Evolutionary conservation across 2,888 invertebrate genomes (phyloP).

Genomic region (Lagria hirta): DNA sequence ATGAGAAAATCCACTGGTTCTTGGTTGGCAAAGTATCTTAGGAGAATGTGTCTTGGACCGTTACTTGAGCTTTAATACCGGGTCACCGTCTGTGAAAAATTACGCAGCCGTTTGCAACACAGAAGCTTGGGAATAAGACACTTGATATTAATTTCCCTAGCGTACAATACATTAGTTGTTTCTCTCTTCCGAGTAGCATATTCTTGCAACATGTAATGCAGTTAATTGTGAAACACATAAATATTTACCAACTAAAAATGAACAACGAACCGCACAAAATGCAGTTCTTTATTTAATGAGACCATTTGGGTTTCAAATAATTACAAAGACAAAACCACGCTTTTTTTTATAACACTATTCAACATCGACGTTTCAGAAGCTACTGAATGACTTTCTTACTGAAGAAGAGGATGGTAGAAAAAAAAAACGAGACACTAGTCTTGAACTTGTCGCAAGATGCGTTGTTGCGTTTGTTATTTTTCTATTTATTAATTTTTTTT

Average conservation of each 20-base stretch:
- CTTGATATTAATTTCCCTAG: slow-evolving; percentile 57
- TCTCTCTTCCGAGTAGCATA: slow-evolving; percentile 50
- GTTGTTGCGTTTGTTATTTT: no score
- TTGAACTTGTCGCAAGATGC: no score
- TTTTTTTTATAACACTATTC: no score
- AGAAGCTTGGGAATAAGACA: slow-evolving; percentile 55
- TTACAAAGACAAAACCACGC: no score
- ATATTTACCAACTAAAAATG: slow-evolving; percentile 42
- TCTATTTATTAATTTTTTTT: no score
- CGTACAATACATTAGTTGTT: slow-evolving; percentile 56
- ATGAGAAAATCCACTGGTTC: slow-evolving; percentile 31
- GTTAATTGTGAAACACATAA: slow-evolving; percentile 52
- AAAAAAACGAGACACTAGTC: no score
- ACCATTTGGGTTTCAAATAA: no score
- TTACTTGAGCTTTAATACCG: slow-evolving; percentile 50
- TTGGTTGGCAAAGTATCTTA: slow-evolving; percentile 38
- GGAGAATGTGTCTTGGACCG: slow-evolving; percentile 48
- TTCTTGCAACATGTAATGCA: slow-evolving; percentile 52
- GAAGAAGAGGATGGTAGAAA: no score
- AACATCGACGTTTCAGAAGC: no score
- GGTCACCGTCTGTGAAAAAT: slow-evolving; percentile 54
- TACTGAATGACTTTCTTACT: no score
- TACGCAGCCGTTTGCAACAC: slow-evolving; percentile 52
- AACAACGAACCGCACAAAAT: slow-evolving; percentile 13
- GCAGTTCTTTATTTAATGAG: slow-evolving; percentile 18